Percentiles rank a stretch among this genome's conserved stretches.
Conservation (phyloP, 2,113 vertebrate genomes). For the Procavia capensis region DNA sequence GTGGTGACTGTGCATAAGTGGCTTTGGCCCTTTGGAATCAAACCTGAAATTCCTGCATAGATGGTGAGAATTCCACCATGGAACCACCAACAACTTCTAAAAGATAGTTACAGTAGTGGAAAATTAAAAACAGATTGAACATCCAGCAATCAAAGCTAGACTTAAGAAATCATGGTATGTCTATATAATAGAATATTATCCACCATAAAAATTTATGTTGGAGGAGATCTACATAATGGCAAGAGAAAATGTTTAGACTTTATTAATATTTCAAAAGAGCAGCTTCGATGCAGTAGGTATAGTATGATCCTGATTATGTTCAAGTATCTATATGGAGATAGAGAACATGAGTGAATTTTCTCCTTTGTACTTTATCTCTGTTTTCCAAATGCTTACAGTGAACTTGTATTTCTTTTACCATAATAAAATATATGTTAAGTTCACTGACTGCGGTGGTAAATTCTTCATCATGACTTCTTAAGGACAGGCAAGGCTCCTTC, state of each 20-base stretch:
- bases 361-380: background rate
- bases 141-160: background rate
- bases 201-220: background rate
- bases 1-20: too few relatives aligned
- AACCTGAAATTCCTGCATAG: background rate
- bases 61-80: background rate
- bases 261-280: background rate
- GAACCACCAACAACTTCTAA: background rate
- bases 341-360: background rate
- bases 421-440: constrained; percentile 27
- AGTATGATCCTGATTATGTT: background rate
- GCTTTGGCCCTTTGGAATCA: too few relatives aligned
- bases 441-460: constrained; percentile 49
- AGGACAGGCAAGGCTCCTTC: constrained; percentile 29
- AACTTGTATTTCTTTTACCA: constrained; percentile 12
- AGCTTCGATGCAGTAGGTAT: background rate
- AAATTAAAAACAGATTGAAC: constrained; percentile 16
- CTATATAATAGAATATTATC: background rate
- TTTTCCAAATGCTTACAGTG: constrained; percentile 20
- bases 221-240: background rate
- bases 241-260: background rate
- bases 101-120: background rate
- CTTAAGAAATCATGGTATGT: background rate
- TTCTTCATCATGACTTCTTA: constrained; percentile 51
- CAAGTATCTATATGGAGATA: background rate